phyloP scores from a whole-genome alignment of 2,888 invertebrate genomes.

The Mesorhabditis belari region DNA sequence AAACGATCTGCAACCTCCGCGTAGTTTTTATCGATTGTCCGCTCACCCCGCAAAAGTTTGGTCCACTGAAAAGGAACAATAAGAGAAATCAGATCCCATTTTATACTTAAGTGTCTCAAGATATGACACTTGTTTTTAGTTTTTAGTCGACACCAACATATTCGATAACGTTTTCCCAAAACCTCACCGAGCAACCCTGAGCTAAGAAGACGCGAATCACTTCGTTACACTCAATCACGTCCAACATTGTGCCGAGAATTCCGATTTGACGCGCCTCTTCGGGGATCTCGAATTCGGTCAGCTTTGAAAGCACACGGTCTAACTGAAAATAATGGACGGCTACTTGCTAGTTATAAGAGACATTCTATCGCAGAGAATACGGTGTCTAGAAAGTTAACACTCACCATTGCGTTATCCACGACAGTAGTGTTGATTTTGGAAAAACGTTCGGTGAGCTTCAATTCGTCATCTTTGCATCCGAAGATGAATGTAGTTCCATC shows the following conservation, averaged over 20 bases:
- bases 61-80: too few species aligned
- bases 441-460: constrained; percentile 8
- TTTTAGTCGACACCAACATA: too few species aligned
- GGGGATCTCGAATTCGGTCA: background rate
- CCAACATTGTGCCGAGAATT: background rate
- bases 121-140: too few species aligned
- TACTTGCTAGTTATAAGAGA: background rate
- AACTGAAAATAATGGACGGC: background rate
- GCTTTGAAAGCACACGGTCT: background rate
- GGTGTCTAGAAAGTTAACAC: background rate
- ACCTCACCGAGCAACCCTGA: background rate
- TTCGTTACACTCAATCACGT: background rate
- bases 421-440: constrained; percentile 29
- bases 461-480: constrained; percentile 31
- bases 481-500: constrained; percentile 42
- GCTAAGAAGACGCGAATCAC: background rate
- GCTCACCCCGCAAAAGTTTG: background rate
- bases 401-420: constrained; percentile 6
- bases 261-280: background rate
- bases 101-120: too few species aligned
- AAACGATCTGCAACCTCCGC: background rate
- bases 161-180: too few species aligned
- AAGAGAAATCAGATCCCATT: too few species aligned
- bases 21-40: background rate
- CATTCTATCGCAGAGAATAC: background rate